phyloP scores from a whole-genome alignment of 2,888 invertebrate species.

The Callyntrura sp. region DNA sequence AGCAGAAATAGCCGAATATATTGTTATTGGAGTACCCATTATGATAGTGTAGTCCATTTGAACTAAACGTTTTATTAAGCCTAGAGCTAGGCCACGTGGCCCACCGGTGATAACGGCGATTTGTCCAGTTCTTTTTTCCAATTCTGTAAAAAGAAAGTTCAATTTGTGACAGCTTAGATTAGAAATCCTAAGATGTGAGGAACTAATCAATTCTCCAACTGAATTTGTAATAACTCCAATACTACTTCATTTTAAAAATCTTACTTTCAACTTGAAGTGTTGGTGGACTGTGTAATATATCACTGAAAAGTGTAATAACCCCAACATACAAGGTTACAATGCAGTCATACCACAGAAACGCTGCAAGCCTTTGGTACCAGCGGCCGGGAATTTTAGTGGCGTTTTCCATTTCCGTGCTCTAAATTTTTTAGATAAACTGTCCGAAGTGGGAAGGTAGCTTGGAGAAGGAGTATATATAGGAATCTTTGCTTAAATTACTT shows the following conservation, averaged over 20 bases:
- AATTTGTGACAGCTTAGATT: neutral
- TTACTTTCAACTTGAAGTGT: conserved; percentile 6
- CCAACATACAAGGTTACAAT: neutral
- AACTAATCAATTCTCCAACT: neutral
- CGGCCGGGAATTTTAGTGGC: conserved; percentile 12
- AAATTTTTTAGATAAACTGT: no score
- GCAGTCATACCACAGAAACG: conserved; percentile 44
- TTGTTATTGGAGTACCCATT: conserved; percentile 34
- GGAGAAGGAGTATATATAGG: neutral
- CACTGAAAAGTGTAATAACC: neutral
- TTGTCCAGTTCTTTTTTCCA: conserved; percentile 47
- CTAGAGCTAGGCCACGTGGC: conserved; percentile 56
- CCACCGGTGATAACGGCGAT: conserved; percentile 54
- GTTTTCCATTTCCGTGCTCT: neutral
- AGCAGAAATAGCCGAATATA: no score
- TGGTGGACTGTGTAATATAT: conserved; percentile 44
- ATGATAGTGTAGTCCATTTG: conserved; percentile 65
- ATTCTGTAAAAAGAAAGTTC: no score
- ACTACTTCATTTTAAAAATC: neutral
- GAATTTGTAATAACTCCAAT: neutral
- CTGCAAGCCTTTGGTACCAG: conserved; percentile 42
- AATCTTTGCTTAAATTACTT: neutral
- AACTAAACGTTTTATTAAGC: conserved; percentile 60
- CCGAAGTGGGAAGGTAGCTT: no score
- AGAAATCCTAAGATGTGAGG: neutral